Percentiles rank a stretch among this genome's conserved stretches.
Conservation (phyloP, 2,113 vertebrate species). For the Siphamia tubifer region DNA sequence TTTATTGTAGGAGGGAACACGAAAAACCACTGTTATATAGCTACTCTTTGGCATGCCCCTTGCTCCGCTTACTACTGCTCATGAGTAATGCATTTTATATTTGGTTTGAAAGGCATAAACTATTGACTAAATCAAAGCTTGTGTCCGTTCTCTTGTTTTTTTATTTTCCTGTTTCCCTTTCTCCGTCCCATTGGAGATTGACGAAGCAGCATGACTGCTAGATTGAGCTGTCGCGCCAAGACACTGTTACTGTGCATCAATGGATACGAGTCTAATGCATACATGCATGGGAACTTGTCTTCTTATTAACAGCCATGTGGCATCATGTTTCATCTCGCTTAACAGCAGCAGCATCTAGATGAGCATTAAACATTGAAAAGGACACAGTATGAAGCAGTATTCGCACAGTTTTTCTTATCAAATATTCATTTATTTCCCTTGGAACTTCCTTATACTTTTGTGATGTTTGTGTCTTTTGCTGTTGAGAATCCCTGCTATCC, state of each 20-base stretch:
- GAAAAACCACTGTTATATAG: neutral
- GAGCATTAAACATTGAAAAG: conserved; percentile 75
- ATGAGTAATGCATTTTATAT: conserved; percentile 37
- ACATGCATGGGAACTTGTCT: conserved; percentile 14
- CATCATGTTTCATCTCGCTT: conserved; percentile 68
- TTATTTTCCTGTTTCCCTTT: neutral
- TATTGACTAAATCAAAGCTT: conserved; percentile 6
- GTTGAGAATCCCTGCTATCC: neutral
- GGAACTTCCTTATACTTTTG: conserved; percentile 38
- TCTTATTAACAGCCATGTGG: conserved; percentile 63
- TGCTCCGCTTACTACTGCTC: conserved; percentile 14
- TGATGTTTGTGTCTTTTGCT: conserved; percentile 22
- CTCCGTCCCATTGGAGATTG: conserved; percentile 20
- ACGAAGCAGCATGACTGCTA: conserved; percentile 1
- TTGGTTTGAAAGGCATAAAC: neutral
- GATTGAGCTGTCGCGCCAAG: conserved; percentile 1
- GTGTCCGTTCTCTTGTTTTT: neutral
- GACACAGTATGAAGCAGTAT: conserved; percentile 54
- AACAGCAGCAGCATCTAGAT: conserved; percentile 77
- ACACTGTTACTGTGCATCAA: conserved; percentile 5
- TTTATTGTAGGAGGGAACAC: neutral
- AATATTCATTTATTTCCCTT: conserved; percentile 66
- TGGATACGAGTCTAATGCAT: neutral
- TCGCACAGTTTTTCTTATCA: conserved; percentile 66
- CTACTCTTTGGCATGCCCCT: neutral